Percentiles rank a stretch among this genome's conserved stretches.
Conservation (phyloP, 1,140 invertebrate species). For the Caenorhabditis briggsae region DNA sequence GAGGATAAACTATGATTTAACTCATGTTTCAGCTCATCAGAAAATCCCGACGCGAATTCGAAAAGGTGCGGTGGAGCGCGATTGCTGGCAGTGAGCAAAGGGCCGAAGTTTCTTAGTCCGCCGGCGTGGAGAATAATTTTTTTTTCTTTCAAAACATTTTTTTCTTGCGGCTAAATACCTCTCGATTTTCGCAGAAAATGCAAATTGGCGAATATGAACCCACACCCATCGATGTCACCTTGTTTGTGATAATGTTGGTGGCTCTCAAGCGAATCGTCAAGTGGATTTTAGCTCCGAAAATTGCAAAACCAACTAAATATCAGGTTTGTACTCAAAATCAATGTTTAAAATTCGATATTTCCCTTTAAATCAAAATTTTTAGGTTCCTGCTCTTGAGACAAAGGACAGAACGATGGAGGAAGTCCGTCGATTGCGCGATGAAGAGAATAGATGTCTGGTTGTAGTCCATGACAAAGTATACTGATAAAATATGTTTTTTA, state of each 20-base stretch:
- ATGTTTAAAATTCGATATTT: neutral
- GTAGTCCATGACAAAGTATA: neutral
- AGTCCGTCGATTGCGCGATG: neutral
- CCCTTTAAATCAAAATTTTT: neutral
- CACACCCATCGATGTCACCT: neutral
- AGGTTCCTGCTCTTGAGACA: neutral
- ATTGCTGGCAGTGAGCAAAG: neutral
- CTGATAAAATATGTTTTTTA: too few relatives aligned
- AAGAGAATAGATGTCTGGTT: slow-evolving; percentile 9
- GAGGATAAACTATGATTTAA: neutral
- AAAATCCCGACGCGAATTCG: neutral
- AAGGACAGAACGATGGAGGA: slow-evolving; percentile 21
- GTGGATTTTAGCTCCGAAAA: neutral
- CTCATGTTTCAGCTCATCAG: neutral
- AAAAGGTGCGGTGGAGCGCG: neutral
- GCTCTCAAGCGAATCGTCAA: slow-evolving; percentile 15
- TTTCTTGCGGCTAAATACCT: too few relatives aligned
- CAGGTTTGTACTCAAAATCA: neutral
- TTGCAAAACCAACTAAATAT: neutral
- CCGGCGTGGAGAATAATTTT: neutral
- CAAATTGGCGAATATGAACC: slow-evolving; percentile 36
- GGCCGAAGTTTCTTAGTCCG: neutral
- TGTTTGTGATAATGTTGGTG: neutral
- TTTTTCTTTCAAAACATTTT: neutral
- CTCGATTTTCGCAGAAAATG: neutral